Evolutionary conservation across 2,113 vertebrate genomes (phyloP).

Genomic region (Electrona antarctica): DNA sequence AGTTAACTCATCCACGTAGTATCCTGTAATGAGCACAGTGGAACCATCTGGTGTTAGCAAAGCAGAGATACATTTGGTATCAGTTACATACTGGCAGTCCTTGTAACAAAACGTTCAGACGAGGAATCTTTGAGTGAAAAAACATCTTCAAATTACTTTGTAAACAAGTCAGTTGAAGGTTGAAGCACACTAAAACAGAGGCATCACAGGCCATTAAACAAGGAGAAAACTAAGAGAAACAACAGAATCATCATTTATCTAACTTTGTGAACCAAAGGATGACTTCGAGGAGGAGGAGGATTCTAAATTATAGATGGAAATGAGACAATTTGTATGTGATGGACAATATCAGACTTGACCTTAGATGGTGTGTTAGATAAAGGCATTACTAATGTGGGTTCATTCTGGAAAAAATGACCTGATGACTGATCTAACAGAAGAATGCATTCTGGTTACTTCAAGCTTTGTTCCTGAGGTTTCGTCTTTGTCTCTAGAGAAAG

Average conservation of each 20-base stretch:
- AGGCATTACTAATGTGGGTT: constrained; percentile 2
- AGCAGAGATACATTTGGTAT: too few species aligned
- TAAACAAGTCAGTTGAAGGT: neutral
- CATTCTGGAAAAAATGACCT: constrained; percentile 45
- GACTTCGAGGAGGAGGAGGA: neutral
- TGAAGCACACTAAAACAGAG: neutral
- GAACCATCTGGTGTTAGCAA: too few species aligned
- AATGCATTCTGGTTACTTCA: constrained; percentile 7
- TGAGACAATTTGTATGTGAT: constrained; percentile 17
- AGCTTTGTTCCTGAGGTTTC: constrained; percentile 4
- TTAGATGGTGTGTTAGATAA: constrained; percentile 38
- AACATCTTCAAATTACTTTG: neutral
- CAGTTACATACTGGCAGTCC: too few species aligned
- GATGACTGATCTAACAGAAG: constrained; percentile 30
- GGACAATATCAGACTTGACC: constrained; percentile 36
- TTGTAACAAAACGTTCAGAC: too few species aligned
- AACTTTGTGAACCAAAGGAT: constrained; percentile 7
- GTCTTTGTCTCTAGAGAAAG: constrained; percentile 14
- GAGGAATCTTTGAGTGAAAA: neutral
- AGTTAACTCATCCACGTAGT: too few species aligned
- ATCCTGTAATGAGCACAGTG: too few species aligned
- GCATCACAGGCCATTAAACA: neutral
- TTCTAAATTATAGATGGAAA: constrained; percentile 26
- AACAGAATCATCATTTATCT: constrained; percentile 21
- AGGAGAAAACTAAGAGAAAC: constrained; percentile 30